These are phyloP conservation scores for Ceyx cyanopectus DNA, from an alignment of 2,113 vertebrate species.

Conservation along the genomic window DNA sequence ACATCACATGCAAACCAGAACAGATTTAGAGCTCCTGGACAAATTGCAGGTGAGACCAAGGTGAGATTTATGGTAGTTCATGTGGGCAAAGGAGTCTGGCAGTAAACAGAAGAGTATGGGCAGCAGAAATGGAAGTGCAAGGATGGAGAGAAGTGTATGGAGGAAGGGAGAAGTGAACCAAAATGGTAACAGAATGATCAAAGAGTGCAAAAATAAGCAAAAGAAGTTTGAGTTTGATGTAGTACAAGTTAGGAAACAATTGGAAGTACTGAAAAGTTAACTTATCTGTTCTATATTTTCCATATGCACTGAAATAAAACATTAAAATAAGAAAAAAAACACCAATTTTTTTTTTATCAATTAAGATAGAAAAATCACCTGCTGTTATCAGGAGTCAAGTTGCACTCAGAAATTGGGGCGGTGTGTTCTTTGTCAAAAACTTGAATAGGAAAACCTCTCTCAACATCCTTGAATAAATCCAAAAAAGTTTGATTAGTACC, in stretches of 20 bases:
- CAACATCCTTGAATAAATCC: conserved; percentile 18
- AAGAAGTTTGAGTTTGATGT: background rate
- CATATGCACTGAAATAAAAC: background rate
- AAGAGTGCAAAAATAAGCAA: background rate
- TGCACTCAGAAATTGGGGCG: conserved; percentile 76
- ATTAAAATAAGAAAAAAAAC: background rate
- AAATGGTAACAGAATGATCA: background rate
- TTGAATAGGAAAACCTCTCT: conserved; percentile 20
- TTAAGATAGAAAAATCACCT: conserved; percentile 68
- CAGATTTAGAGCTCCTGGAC: background rate
- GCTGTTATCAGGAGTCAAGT: conserved; percentile 73
- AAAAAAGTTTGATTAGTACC: conserved; percentile 11
- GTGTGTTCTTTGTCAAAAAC: conserved; percentile 69
- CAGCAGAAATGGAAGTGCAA: background rate
- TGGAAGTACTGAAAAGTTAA: background rate
- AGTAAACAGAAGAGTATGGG: background rate
- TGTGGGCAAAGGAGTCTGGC: background rate
- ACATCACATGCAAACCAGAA: background rate
- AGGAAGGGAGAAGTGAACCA: background rate
- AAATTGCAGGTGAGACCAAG: background rate
- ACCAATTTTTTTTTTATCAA: background rate
- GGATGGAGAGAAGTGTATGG: background rate
- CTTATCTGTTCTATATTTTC: background rate
- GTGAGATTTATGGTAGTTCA: background rate
- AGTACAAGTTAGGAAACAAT: background rate